These are phyloP conservation scores for Actinernus sp. DNA, from an alignment of 92 coral and sea anemone genomes.

Conservation along the genomic window DNA sequence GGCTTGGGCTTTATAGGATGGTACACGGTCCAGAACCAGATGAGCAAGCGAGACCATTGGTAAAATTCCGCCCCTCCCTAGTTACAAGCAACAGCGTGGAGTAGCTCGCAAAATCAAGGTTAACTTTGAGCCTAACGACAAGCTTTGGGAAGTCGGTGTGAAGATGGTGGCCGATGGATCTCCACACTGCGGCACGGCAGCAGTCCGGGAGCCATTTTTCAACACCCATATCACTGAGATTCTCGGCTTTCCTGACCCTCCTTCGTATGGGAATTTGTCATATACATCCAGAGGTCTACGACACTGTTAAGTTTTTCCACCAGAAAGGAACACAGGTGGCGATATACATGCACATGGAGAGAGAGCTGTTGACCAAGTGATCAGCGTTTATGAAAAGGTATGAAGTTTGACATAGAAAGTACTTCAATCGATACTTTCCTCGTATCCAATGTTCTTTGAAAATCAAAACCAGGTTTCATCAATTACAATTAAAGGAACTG, in stretches of 20 bases:
- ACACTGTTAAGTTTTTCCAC: constrained; percentile 39
- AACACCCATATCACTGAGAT: constrained; percentile 45
- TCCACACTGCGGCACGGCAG: constrained; percentile 81
- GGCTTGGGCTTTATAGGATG: not conserved
- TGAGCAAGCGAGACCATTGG: too few species aligned
- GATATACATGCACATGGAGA: constrained; percentile 75
- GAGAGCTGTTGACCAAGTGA: constrained; percentile 71
- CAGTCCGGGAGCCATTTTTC: constrained; percentile 64
- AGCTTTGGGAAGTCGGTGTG: constrained; percentile 68
- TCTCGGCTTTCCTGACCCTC: constrained; percentile 65
- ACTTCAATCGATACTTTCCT: too few species aligned
- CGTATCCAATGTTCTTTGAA: too few species aligned
- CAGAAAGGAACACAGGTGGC: constrained; percentile 65
- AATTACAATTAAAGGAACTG: too few species aligned
- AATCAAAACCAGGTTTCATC: too few species aligned
- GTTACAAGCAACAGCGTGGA: too few species aligned
- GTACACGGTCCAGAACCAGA: too few species aligned
- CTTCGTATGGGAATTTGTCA: constrained; percentile 43
- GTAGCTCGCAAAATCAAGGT: too few species aligned
- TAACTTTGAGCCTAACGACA: constrained; percentile 24
- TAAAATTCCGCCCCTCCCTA: too few species aligned
- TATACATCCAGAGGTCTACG: constrained; percentile 25
- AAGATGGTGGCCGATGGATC: constrained; percentile 80
- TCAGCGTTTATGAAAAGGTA: constrained; percentile 71
- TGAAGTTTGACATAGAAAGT: too few species aligned